Evolutionary conservation across 1,140 invertebrate genomes (phyloP), one percentile per base, ranked within the genome.

Genomic region (Lineus longissimus): DNA sequence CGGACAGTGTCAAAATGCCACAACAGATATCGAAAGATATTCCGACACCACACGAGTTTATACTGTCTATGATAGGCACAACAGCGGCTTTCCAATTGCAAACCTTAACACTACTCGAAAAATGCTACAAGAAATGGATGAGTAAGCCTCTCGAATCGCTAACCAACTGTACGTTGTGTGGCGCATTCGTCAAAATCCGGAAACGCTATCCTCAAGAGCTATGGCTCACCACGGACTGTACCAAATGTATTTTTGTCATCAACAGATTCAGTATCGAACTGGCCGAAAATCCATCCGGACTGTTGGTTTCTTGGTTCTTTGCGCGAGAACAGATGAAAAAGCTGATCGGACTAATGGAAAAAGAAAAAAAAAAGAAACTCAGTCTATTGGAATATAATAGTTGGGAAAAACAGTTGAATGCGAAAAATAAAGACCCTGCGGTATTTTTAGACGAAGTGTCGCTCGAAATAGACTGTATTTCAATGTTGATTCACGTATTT

Each of bases 111-210:
- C 6, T 51, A 27, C 47, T 51, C 47, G 47, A 51, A 51, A 51
- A 51, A n/a, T 51, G 47, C 47, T 51, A 51, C n/a, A 51, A n/a
- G 47, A 4, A 51, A n/a, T 51, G 47, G 47, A 51, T 51, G 47
- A 51, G 47, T n/a, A n/a, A 23, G 25, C 47, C 47, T 51, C 25
- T 51, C 4, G 47, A 51, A n/a, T 51, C 47, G 6, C 47, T 51
- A 4, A 51, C 47, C n/a, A 51, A 51, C 47, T 51, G 47, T 51
- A 51, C 47, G 6, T 27, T 51, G 47, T 51, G 47, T n/a, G n/a
- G 6, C 4, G 47, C 47, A 4, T 51, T 51, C 25, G 47, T 51
- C 4, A 51, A 51, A 51, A 51, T 51, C n/a, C 47, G 47, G 6
- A 51, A 51, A 4, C 6, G 47, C 6, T 51, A 51, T 27, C 47